phyloP scores from a whole-genome alignment of 2,797 vertebrate species.

The Rhodeus uyekii region DNA sequence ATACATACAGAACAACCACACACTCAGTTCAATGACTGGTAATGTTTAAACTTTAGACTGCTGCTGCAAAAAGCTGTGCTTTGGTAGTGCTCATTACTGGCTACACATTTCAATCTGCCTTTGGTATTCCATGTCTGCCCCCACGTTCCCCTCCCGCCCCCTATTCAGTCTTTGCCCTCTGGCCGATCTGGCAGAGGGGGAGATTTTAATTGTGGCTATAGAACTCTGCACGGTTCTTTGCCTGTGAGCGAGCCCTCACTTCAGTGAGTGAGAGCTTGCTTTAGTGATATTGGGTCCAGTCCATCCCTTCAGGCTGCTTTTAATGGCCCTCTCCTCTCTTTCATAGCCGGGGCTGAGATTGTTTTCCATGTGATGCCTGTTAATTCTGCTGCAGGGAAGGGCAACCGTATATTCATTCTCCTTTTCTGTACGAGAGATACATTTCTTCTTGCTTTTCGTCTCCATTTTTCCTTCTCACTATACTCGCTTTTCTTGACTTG shows the following conservation, averaged over 20 bases:
- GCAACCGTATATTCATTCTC: constrained; percentile 84
- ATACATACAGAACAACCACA: not conserved
- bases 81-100: constrained; percentile 82
- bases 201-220: constrained; percentile 92
- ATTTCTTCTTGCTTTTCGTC: constrained; percentile 38
- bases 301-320: constrained; percentile 85
- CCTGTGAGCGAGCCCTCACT: constrained; percentile 83
- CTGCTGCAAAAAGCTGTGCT: constrained; percentile 74
- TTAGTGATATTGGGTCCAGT: constrained; percentile 86
- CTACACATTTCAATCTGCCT: constrained; percentile 90
- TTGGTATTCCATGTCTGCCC: constrained; percentile 86
- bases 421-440: constrained; percentile 57
- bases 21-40: constrained; percentile 39
- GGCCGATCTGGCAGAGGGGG: constrained; percentile 87
- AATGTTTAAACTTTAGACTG: constrained; percentile 42
- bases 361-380: constrained; percentile 90
- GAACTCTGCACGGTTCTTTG: constrained; percentile 80
- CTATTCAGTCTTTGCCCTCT: constrained; percentile 69
- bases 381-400: constrained; percentile 91
- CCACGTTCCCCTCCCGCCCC: constrained; percentile 48
- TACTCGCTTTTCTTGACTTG: constrained; percentile 60
- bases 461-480: constrained; percentile 13
- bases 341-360: constrained; percentile 86
- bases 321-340: constrained; percentile 84
- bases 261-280: constrained; percentile 78